Evolutionary conservation across 2,888 invertebrate species (phyloP), one percentile per base, ranked within the genome.

Genomic region (Epistrophella euchroma): DNA sequence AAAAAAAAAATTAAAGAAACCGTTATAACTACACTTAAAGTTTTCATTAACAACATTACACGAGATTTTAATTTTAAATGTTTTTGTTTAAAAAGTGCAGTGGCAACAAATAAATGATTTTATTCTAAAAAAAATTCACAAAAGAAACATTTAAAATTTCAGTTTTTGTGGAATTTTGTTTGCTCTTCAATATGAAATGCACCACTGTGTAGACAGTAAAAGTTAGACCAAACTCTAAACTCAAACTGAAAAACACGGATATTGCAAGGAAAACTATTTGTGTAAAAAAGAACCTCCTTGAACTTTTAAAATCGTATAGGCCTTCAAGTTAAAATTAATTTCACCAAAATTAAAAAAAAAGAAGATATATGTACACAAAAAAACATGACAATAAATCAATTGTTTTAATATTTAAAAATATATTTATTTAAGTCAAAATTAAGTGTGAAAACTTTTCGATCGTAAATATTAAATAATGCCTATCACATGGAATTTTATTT

Each of bases 341-440:
- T 58, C 58, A 58, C 13, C 35, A 62, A 7, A 9, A 35, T 13
- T 19, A n/a, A n/a, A 19, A 45, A 43, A 19, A 19, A 19, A 47
- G 5, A 0, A 17, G 6, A 47, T n/a, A n/a, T n/a, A n/a, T n/a
- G n/a, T n/a, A n/a, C n/a, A n/a, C 1, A 17, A 40, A 60, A 60
- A 19, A 45, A 43, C 22, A 40, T 25, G 15, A 32, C 35, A 47
- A 66, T 66, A 66, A 66, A 66, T 66, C 5, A 50, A 50, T 66
- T 50, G 13, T 35, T 22, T 35, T 22, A 50, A 22, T 35, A 17
- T 9, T 28, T 17, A 1, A 35, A 47, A 50, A 62, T 32, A 32
- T 32, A 43, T 25, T 22, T 22, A 10, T 13, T 9, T 17, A 13
- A 64, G 11, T 47, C 15, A 10, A 66, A 47, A 66, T 45, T n/a